Base-by-base conservation (phyloP, 2,113 vertebrate genomes). In the Pampusana beccarii region DNA sequence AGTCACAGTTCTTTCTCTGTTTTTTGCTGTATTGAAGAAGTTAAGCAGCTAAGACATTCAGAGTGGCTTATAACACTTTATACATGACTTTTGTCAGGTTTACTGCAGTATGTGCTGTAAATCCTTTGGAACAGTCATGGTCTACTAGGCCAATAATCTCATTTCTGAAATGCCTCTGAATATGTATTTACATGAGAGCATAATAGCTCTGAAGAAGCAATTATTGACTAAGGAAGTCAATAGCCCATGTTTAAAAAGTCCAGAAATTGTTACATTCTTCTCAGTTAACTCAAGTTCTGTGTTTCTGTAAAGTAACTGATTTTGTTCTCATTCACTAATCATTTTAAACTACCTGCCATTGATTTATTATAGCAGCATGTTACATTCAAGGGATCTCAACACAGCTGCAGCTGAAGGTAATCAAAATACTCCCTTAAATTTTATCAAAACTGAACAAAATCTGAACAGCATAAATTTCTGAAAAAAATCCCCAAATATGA, bases 131-230 rank as follows among this genome's bases (percentile, higher is more conserved):
- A 29, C 21, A 91, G 86, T 88, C 86, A 86, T 70, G 73, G 86
- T 96, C 82, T 80, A 36, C 75, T 95, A 84, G 65, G 25, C 82
- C 57, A 96, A 80, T 96, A 91, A 97, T 95, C 62, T 92, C 36
- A 62, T 96, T 97, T 92, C 80, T 91, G 77, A 95, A 97, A 82
- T 61, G 36, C 16, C 51, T 75, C 50, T 95, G 96, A 96, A 90
- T 95, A 93, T 48, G 12, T 92, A 92, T 95, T 97, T 97, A 94
- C 73, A 92, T 83, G 65, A 97, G 40, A 93, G 36, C 60, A 31
- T 82, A 92, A 85, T 92, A 91, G 34, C 31, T 89, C 44, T 74
- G 83, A 95, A 94, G 65, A 97, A 86, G 67, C 18, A 96, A 94
- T 97, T 95, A 91, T 78, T 18, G 48, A 86, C 31, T 20, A 88